Evolutionary conservation across 2,888 invertebrate genomes (phyloP), one percentile per base, ranked within the genome.

Genomic region (Halictus ligatus): DNA sequence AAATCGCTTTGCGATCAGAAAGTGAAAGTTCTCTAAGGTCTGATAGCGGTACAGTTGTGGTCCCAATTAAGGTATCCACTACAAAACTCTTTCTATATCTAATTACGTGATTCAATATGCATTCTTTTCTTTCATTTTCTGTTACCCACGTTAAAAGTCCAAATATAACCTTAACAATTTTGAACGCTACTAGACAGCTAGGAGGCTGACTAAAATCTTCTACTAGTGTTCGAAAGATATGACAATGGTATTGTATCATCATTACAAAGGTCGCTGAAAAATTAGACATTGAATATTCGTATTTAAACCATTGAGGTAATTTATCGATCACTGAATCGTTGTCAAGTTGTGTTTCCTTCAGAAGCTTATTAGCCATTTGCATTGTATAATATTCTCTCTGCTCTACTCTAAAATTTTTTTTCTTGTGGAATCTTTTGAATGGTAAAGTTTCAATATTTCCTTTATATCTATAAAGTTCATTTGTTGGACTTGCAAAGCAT

Each of bases 211-310:
- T 94, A 91, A 96, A 96, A 93, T 97, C 97, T 94, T 98, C 98
- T 6, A 98, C 96, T 95, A 97, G 97, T 0, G 97, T 97, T 77
- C 96, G 96, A 89, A 96, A 29, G 3, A 97, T 84, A 97, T 96
- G 92, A 97, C 97, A 95, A 84, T 96, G 96, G 1, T 60, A 7
- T 6, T 0, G 13, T 29, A 60, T n/a, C 67, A 97, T 96, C 21
- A 96, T 96, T 80, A 97, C 95, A 29, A 98, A 96, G 92, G 96
- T 96, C 13, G 97, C 95, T 0, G 98, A 97, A 88, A 97, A 96
- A 69, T 95, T 92, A 43, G 97, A 97, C 4, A 95, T 94, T 64
- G 96, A 96, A 81, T 97, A 97, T 84, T 96, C 96, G 0, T 96
- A 95, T 5, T 96, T 94, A 92, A 98, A 97, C 97, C 98, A 98